phyloP scores from a whole-genome alignment of 1,140 invertebrate genomes.

The Brachionus koreanus region DNA sequence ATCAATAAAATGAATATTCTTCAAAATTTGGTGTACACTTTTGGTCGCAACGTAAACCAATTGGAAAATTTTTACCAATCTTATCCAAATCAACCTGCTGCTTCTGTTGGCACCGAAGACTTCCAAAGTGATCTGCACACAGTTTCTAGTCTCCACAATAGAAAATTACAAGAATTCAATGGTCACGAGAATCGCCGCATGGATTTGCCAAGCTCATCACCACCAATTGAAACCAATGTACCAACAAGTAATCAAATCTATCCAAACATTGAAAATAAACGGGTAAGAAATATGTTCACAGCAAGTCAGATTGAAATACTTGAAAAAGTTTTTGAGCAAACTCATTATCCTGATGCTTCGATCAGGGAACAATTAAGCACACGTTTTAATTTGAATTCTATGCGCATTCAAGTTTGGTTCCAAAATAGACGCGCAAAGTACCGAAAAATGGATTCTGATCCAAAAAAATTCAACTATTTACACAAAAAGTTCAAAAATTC shows the following conservation, averaged over 20 bases:
- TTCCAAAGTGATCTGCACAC: not conserved
- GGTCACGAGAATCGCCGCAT: not conserved
- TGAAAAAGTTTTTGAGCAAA: slow-evolving; percentile 98
- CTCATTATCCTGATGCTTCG: slow-evolving; percentile 99
- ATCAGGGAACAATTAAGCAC: slow-evolving; percentile 96
- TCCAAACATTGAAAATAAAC: slow-evolving; percentile 22
- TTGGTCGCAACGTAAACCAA: not conserved
- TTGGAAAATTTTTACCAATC: not conserved
- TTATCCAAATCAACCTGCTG: not conserved
- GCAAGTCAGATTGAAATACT: slow-evolving; percentile 84
- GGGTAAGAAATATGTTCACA: slow-evolving; percentile 18
- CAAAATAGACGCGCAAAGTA: slow-evolving; percentile 40
- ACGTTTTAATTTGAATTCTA: slow-evolving; percentile 98
- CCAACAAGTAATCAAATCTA: not conserved
- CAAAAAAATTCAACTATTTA: not conserved
- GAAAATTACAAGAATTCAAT: not conserved
- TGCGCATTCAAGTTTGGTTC: slow-evolving; percentile 78
- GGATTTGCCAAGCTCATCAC: not conserved
- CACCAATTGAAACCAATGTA: not conserved
- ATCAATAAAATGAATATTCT: slow-evolving; percentile 23
- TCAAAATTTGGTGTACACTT: slow-evolving; percentile 35
- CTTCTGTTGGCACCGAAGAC: not conserved
- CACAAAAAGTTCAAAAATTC: slow-evolving; percentile 12
- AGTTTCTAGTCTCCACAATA: not conserved
- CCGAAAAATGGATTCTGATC: slow-evolving; percentile 36